A percentile compares a stretch with the other conserved stretches of the same genome.
Evolutionary conservation across 2,888 invertebrate species (phyloP).

Genomic region (Spicauda simplicius): DNA sequence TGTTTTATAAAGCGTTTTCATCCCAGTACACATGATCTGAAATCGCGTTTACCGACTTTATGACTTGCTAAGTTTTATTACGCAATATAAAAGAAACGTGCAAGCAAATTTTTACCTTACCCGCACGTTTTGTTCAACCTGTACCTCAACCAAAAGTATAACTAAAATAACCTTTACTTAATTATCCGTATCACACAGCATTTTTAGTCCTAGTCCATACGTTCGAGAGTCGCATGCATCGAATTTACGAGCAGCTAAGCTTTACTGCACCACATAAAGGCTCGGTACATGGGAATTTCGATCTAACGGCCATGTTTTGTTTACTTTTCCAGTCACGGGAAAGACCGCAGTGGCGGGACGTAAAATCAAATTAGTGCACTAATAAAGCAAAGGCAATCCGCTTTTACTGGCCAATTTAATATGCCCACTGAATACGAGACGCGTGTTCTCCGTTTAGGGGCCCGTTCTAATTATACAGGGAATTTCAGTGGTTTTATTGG

Average conservation of each 20-base stretch:
- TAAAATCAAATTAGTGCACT: conserved; percentile 77
- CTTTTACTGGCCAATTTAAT: conserved; percentile 52
- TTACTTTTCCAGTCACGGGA: conserved; percentile 70
- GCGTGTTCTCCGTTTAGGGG: conserved; percentile 30
- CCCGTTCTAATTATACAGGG: conserved; percentile 20
- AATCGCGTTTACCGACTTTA: conserved; percentile 16
- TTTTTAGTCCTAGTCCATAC: conserved; percentile 16
- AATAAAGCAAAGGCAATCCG: conserved; percentile 77
- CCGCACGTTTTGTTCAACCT: background rate
- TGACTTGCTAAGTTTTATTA: conserved; percentile 20
- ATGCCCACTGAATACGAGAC: conserved; percentile 42
- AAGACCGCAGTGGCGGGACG: conserved; percentile 61
- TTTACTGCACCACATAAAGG: conserved; percentile 31
- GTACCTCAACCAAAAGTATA: background rate
- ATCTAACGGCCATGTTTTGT: conserved; percentile 52
- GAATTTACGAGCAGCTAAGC: conserved; percentile 30
- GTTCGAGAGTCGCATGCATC: conserved; percentile 27
- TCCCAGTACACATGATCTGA: conserved; percentile 9
- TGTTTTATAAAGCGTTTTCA: background rate
- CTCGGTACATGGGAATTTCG: conserved; percentile 31
- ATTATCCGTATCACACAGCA: conserved; percentile 26
- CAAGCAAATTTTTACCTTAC: conserved; percentile 18
- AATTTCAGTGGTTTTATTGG: conserved; percentile 24
- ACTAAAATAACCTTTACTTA: conserved; percentile 26
- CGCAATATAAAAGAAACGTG: conserved; percentile 9